These are phyloP conservation scores for Pseudococcus jackbeardsleyi DNA, from an alignment of 2,888 invertebrate genomes.

Conservation along the genomic window DNA sequence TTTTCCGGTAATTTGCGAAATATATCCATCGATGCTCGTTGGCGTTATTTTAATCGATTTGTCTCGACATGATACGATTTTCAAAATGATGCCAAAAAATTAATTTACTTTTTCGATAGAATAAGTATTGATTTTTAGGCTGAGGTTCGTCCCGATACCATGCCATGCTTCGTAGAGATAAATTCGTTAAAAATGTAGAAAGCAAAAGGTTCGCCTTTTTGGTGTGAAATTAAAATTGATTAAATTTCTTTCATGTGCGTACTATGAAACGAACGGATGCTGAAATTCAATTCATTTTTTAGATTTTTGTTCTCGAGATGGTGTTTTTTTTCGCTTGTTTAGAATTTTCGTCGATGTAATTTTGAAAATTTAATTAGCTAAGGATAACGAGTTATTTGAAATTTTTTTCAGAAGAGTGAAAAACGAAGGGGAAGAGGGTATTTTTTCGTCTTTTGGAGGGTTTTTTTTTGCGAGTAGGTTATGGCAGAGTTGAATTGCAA, in stretches of 20 bases:
- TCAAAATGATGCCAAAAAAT: neutral
- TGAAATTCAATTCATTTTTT: conserved; percentile 6
- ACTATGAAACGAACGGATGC: neutral
- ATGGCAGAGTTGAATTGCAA: too few relatives aligned
- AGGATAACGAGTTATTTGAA: neutral
- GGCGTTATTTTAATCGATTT: neutral
- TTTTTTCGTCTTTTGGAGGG: too few relatives aligned
- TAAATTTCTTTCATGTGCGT: neutral
- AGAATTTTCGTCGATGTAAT: neutral
- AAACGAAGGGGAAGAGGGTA: too few relatives aligned
- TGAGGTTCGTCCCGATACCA: neutral
- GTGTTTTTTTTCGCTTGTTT: neutral
- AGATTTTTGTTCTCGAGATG: neutral
- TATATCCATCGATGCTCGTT: neutral
- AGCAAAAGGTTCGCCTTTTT: neutral
- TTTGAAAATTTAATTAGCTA: conserved; percentile 6
- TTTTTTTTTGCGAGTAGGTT: too few relatives aligned
- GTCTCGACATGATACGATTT: neutral
- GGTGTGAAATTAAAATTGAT: conserved; percentile 19
- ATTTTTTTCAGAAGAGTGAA: neutral
- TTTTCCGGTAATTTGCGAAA: neutral
- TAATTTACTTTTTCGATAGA: neutral
- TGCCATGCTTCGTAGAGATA: neutral
- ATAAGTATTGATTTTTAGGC: neutral
- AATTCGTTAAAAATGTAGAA: conserved; percentile 6